Percentiles rank a stretch among this genome's conserved stretches.
Conservation (phyloP, 2,797 vertebrate genomes). For the Lagorchestes hirsutus region DNA sequence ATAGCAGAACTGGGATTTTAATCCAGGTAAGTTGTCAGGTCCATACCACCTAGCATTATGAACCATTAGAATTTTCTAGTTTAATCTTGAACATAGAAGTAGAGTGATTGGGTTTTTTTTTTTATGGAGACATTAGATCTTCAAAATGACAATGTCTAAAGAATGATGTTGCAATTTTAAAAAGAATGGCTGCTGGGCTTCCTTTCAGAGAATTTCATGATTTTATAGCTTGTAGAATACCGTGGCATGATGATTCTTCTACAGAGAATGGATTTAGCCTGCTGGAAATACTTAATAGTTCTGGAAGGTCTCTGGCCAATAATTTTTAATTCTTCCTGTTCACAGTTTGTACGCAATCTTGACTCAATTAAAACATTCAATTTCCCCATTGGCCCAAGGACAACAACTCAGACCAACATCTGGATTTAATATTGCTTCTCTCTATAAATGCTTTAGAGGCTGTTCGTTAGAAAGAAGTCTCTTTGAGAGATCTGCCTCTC, state of each 20-base stretch:
- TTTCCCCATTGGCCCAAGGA: slow-evolving; percentile 66
- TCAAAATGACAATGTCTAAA: slow-evolving; percentile 9
- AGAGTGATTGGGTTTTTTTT: not conserved
- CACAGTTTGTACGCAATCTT: slow-evolving; percentile 56
- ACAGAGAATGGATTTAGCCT: slow-evolving; percentile 52
- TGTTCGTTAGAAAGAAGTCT: slow-evolving; percentile 14
- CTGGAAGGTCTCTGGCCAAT: slow-evolving; percentile 38
- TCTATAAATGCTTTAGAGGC: slow-evolving; percentile 48
- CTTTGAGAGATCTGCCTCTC: slow-evolving; percentile 45
- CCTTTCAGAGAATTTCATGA: not conserved
- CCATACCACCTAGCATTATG: not conserved
- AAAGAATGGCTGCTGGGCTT: slow-evolving; percentile 50
- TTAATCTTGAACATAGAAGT: slow-evolving; percentile 51
- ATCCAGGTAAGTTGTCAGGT: not conserved
- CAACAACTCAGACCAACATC: slow-evolving; percentile 64
- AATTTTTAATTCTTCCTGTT: slow-evolving; percentile 58
- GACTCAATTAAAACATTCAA: slow-evolving; percentile 65
- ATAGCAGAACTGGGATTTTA: not conserved
- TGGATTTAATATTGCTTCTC: slow-evolving; percentile 67
- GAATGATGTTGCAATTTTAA: slow-evolving; percentile 37
- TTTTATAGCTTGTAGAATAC: slow-evolving; percentile 32
- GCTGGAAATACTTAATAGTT: not conserved
- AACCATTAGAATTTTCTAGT: slow-evolving; percentile 43
- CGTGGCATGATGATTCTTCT: slow-evolving; percentile 15
- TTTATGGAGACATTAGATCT: slow-evolving; percentile 37